Evolutionary conservation across 2,797 vertebrate genomes (phyloP).

Genomic region (Gadopsis marmoratus): DNA sequence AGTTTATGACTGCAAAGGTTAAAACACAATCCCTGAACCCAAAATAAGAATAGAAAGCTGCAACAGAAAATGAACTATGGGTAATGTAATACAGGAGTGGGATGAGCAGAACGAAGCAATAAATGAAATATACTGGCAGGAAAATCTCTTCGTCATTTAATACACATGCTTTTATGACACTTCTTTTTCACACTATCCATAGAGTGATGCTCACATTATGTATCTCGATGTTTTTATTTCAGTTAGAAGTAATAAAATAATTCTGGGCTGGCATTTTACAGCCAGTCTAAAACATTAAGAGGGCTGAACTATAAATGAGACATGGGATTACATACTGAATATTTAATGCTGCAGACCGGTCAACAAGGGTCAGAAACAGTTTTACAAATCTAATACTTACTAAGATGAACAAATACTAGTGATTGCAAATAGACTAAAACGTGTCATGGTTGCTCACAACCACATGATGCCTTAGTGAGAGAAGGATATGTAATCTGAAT

Average conservation of each 20-base stretch:
- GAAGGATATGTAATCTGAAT: not conserved
- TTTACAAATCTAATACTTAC: not conserved
- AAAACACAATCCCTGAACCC: slow-evolving; percentile 13
- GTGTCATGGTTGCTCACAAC: not conserved
- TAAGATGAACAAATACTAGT: not conserved
- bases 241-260: slow-evolving; percentile 7
- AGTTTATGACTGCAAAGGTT: slow-evolving; percentile 3
- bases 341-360: slow-evolving; percentile 9
- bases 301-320: slow-evolving; percentile 15
- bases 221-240: slow-evolving; percentile 26
- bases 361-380: not conserved
- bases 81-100: slow-evolving; percentile 3
- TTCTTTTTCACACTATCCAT: slow-evolving; percentile 10
- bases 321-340: not conserved
- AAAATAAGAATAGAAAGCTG: slow-evolving; percentile 9
- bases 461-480: not conserved
- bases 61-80: not conserved
- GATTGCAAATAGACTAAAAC: not conserved
- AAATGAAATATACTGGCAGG: not conserved
- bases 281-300: not conserved
- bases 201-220: slow-evolving; percentile 6
- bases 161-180: not conserved
- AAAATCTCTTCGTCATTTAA: slow-evolving; percentile 1
- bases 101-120: slow-evolving; percentile 7
- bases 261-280: not conserved